Percentiles rank a stretch among this genome's conserved stretches.
Conservation (phyloP, 1,140 invertebrate genomes). For the Andricus grossulariae region DNA sequence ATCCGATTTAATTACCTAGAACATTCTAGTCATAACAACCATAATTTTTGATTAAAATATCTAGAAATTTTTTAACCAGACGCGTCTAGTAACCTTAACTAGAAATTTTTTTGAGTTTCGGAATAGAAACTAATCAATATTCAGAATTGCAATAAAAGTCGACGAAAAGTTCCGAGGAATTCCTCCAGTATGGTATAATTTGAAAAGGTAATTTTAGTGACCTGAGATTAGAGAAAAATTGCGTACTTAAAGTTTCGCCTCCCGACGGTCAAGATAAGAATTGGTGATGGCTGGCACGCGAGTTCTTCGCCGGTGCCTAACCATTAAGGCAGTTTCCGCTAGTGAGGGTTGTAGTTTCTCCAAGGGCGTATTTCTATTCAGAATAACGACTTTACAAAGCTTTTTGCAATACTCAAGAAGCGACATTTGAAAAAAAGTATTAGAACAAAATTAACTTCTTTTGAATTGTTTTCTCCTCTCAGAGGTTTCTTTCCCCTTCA, state of each 20-base stretch:
- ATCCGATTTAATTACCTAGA: too few relatives aligned
- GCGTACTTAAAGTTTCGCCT: conserved; percentile 17
- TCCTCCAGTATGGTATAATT: conserved; percentile 9
- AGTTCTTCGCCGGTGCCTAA: background rate
- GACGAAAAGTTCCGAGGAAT: background rate
- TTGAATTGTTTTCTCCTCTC: too few relatives aligned
- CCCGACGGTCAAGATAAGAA: conserved; percentile 14
- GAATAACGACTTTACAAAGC: background rate
- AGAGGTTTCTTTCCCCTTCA: too few relatives aligned
- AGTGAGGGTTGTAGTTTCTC: background rate
- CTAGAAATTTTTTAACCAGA: too few relatives aligned
- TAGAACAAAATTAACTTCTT: too few relatives aligned
- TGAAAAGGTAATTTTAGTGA: background rate
- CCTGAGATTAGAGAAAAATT: background rate
- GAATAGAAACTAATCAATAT: too few relatives aligned
- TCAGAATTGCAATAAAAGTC: background rate
- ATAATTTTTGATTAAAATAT: too few relatives aligned
- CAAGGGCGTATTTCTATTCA: conserved; percentile 6
- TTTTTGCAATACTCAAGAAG: background rate
- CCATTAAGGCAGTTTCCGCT: conserved; percentile 22
- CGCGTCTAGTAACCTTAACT: too few relatives aligned
- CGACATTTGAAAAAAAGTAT: too few relatives aligned
- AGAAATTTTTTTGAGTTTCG: too few relatives aligned
- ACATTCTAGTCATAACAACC: too few relatives aligned
- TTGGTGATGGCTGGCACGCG: conserved; percentile 24